A percentile compares a stretch with the other conserved stretches of the same genome.
Evolutionary conservation across 2,888 invertebrate species (phyloP).

Genomic region (Bruchidius siliquastri): DNA sequence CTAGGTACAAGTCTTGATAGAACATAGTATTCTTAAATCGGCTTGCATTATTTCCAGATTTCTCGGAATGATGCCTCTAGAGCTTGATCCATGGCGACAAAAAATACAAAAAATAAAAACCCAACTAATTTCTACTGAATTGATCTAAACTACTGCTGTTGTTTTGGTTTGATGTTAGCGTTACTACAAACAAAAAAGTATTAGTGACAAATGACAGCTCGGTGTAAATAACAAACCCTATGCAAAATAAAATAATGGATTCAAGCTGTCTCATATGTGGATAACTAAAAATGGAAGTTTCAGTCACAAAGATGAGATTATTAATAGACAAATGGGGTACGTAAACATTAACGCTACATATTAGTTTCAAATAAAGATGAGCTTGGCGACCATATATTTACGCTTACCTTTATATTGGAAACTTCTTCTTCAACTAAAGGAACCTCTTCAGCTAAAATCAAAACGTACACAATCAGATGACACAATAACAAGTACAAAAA

Average conservation of each 20-base stretch:
- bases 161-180: background rate
- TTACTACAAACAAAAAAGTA: background rate
- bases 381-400: background rate
- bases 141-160: background rate
- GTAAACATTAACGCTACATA: constrained; percentile 12
- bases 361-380: constrained; percentile 14
- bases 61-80: background rate
- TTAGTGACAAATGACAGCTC: background rate
- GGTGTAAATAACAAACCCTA: background rate
- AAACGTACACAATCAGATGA: background rate
- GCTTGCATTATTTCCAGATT: background rate
- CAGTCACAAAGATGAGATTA: constrained; percentile 17
- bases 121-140: background rate
- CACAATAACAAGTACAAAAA: no score
- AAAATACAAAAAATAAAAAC: background rate
- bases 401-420: constrained; percentile 34
- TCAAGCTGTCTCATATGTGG: background rate
- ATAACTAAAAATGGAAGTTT: constrained; percentile 5
- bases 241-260: background rate
- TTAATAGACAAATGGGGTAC: constrained; percentile 13
- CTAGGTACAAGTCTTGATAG: no score
- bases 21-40: background rate
- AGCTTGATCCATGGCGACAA: background rate
- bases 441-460: constrained; percentile 28
- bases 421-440: constrained; percentile 26